Evolutionary conservation across 1,140 invertebrate species (phyloP).

Genomic region (Zophobas atratus): DNA sequence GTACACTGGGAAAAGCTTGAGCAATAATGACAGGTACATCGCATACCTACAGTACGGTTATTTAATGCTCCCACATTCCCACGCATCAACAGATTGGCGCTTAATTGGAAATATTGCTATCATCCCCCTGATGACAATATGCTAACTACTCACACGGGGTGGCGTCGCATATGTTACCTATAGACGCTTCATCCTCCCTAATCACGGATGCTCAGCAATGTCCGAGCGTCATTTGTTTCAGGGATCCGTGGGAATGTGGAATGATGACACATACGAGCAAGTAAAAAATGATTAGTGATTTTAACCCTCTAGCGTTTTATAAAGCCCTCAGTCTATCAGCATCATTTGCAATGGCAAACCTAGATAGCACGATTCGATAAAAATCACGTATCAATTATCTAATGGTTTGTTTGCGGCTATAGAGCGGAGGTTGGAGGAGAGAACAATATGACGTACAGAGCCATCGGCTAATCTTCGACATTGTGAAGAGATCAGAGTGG

Average conservation of each 20-base stretch:
- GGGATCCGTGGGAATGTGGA: slow-evolving; percentile 34
- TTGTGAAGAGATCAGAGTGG: slow-evolving; percentile 41
- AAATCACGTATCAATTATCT: slow-evolving; percentile 45
- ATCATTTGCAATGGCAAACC: slow-evolving; percentile 6
- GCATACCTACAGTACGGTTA: background rate
- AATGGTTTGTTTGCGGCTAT: slow-evolving; percentile 49
- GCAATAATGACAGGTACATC: too few species aligned
- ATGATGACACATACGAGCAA: slow-evolving; percentile 13
- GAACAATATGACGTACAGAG: slow-evolving; percentile 44
- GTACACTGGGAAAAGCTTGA: too few species aligned
- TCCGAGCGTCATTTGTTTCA: slow-evolving; percentile 43
- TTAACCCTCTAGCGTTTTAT: slow-evolving; percentile 17
- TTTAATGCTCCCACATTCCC: slow-evolving; percentile 13
- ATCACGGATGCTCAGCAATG: slow-evolving; percentile 33
- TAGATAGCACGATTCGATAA: slow-evolving; percentile 26
- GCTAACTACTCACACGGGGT: slow-evolving; percentile 40
- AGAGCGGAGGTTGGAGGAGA: slow-evolving; percentile 15
- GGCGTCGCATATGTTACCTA: slow-evolving; percentile 42
- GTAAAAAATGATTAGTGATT: slow-evolving; percentile 34
- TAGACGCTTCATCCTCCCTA: slow-evolving; percentile 15
- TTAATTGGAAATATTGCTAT: slow-evolving; percentile 29
- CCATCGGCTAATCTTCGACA: slow-evolving; percentile 50
- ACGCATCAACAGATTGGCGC: slow-evolving; percentile 39
- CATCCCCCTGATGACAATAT: slow-evolving; percentile 35
- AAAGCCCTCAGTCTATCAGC: slow-evolving; percentile 1